A percentile compares a stretch with the other conserved stretches of the same genome.
These are phyloP conservation scores for Epinephelus malabaricus DNA, from an alignment of 2,797 vertebrate genomes.

Conservation along the genomic window DNA sequence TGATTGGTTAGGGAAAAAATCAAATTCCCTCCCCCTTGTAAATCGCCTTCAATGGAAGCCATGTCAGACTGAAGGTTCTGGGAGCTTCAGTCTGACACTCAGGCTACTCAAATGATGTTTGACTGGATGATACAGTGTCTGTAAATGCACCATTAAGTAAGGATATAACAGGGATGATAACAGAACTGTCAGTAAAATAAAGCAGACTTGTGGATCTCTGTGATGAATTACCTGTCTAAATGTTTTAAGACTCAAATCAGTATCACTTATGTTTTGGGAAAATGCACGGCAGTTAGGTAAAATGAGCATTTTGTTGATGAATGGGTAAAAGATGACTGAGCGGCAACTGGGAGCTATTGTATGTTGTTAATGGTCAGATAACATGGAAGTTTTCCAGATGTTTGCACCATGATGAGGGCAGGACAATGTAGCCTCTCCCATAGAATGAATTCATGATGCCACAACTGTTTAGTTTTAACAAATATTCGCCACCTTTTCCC, in stretches of 20 bases:
- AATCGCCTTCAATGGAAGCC: too few species aligned
- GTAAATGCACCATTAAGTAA: not conserved
- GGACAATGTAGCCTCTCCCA: not conserved
- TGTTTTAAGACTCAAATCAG: not conserved
- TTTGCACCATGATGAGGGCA: not conserved
- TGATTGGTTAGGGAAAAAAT: too few species aligned
- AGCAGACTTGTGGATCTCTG: not conserved
- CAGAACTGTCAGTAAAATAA: slow-evolving; percentile 4
- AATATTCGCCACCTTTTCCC: not conserved
- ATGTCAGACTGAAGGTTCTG: too few species aligned
- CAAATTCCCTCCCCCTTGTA: too few species aligned
- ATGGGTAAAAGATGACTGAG: not conserved
- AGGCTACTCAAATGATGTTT: not conserved
- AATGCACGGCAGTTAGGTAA: not conserved
- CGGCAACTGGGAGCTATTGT: not conserved
- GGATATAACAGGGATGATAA: not conserved
- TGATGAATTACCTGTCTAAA: not conserved
- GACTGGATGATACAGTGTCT: not conserved
- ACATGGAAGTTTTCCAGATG: not conserved
- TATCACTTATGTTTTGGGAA: not conserved
- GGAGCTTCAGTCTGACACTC: too few species aligned
- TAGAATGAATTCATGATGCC: too few species aligned
- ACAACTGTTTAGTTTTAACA: not conserved
- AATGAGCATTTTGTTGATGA: not conserved
- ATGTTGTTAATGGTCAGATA: not conserved